Base-by-base conservation (phyloP, 2,113 vertebrate species). In the Calyptomena viridis region DNA sequence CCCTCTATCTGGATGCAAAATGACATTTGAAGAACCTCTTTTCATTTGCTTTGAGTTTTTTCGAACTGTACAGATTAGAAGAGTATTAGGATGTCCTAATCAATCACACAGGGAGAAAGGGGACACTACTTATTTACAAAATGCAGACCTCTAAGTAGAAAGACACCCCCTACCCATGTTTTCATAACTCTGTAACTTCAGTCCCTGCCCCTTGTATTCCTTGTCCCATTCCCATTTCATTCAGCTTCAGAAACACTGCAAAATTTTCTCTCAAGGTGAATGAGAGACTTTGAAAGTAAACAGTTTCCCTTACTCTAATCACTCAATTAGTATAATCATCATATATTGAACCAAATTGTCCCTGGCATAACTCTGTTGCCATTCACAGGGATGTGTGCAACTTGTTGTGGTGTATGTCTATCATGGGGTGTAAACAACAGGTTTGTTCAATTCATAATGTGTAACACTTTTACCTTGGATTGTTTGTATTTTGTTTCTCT, bases 61-160 rank as follows among this genome's bases (percentile, higher is more conserved):
- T 59, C 0, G 0, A 3, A 30, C 24, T 49, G 23, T 56, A 49
- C 52, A 28, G 31, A 44, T 52, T 22, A 52, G 42, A 79, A 72
- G 50, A 59, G 12, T 71, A 73, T 90, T 87, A 74, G n/a, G 22
- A 79, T 76, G 31, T 59, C 47, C 53, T 89, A 89, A 93, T 87
- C 89, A 93, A 90, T 84, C 39, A 44, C 67, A 52, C 5, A 55
- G 44, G 50, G 49, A 85, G 67, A 62, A 69, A 66, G 56, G 8
- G 35, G 47, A 66, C 39, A 68, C 11, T 44, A 68, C 6, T 60
- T 78, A 25, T 50, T 74, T 85, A 58, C 11, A 28, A 62, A 47
- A 78, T 18, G 33, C 35, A 49, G 59, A 69, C 15, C 76, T 42
- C 31, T 33, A 55, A 71, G 33, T 8, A 56, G 35, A 59, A 72